These are phyloP conservation scores for Scolopax bukidnonensis DNA, from an alignment of 2,797 vertebrate genomes.

Conservation along the genomic window DNA sequence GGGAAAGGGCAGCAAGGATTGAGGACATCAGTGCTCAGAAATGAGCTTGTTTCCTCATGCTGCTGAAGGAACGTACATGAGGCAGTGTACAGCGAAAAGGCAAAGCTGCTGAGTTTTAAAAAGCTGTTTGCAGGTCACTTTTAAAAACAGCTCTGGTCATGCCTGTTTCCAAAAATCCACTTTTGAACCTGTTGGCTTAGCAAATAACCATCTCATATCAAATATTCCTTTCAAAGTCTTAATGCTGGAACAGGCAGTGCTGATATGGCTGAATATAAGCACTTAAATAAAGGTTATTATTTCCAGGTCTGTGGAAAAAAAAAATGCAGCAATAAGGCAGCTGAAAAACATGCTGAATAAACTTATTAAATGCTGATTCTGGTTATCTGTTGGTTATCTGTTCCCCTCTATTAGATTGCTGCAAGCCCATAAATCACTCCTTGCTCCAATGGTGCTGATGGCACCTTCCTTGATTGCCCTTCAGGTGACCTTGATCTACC, in stretches of 20 bases:
- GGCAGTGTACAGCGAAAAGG: background rate
- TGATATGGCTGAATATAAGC: conserved; percentile 41
- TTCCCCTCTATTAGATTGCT: background rate
- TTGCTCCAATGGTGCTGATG: background rate
- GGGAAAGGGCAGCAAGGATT: background rate
- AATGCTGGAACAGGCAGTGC: conserved; percentile 21
- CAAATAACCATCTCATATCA: conserved; percentile 20
- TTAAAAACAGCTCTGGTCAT: background rate
- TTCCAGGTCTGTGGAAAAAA: background rate
- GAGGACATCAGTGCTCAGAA: background rate
- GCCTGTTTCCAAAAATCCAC: conserved; percentile 24
- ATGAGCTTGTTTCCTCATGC: background rate
- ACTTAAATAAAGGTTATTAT: conserved; percentile 52
- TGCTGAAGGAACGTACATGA: background rate
- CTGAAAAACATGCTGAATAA: conserved; percentile 47
- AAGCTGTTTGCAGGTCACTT: conserved; percentile 32
- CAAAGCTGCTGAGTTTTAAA: conserved; percentile 21
- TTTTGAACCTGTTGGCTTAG: conserved; percentile 52
- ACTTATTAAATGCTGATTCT: conserved; percentile 39
- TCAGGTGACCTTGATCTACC: background rate
- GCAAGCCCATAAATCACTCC: background rate
- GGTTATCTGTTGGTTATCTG: background rate
- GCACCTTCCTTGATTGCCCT: background rate
- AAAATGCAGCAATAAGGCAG: background rate
- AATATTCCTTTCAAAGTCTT: conserved; percentile 44